Base-by-base conservation (phyloP, 2,797 vertebrate genomes). In the Hippoglossus hippoglossus region DNA sequence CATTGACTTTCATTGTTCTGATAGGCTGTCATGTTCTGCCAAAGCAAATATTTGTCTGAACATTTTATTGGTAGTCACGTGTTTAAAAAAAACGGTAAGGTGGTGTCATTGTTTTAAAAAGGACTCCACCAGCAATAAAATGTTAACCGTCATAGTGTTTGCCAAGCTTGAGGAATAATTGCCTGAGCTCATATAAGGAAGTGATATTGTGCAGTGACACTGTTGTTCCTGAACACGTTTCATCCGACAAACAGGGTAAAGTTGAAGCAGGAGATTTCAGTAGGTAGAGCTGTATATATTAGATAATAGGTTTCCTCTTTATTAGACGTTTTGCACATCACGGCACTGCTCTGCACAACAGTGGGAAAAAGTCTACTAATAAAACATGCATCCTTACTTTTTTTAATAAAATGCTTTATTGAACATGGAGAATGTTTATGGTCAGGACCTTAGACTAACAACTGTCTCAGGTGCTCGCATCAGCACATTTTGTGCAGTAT, bases 21-120 rank as follows among this genome's bases (percentile, higher is more conserved):
- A 94, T 92, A 84, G 87, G 92, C 84, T 92, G 57, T 88, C 68
- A 67, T 87, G 74, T 84, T 62, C 88, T 92, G 94, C 95, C 96
- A 97, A 94, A 89, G 89, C 92, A 88, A 96, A 97, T 96, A 95
- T 97, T 96, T 96, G 92, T 87, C 88, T 80, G 36, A 93, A 89
- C 87, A 73, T 85, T 94, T 91, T 93, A 92, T 91, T 91, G 92
- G 90, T 89, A 88, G 81, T 79, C 79, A 85, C 73, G 63, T 75
- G 79, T 81, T 87, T 79, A 58, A 93, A 94, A 80, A 58, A 93
- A 94, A 92, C 83, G 81, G 81, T 90, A 82, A 88, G 80, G 87
- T 82, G 71, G 70, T 65, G 52, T 56, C 7, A 63, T 84, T 70
- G 77, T 89, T 49, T 11, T 69, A 71, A 25, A 67, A 77, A 54